Evolutionary conservation across 2,888 invertebrate genomes (phyloP).

Genomic region (Norana najaformis): DNA sequence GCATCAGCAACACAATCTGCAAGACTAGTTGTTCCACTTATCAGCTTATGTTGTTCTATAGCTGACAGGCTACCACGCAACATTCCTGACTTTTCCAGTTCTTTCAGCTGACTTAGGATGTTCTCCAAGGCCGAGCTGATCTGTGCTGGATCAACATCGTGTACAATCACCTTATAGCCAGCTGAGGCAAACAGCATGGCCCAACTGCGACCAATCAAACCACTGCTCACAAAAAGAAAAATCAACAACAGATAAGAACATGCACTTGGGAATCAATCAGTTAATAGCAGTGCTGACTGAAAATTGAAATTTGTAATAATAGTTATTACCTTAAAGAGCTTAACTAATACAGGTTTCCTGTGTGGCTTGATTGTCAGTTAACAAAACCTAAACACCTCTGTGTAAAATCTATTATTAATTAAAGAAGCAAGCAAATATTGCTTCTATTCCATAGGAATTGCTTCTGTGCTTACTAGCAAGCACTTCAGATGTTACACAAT

Average conservation of each 20-base stretch:
- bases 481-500: too few species aligned
- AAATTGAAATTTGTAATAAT: background rate
- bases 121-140: slow-evolving; percentile 66
- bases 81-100: slow-evolving; percentile 65
- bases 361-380: background rate
- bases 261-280: background rate
- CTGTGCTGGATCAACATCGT: slow-evolving; percentile 67
- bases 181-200: slow-evolving; percentile 91
- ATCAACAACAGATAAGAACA: background rate
- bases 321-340: background rate
- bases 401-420: background rate
- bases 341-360: too few species aligned
- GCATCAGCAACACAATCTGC: slow-evolving; percentile 76
- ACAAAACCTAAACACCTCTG: background rate
- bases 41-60: slow-evolving; percentile 75
- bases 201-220: slow-evolving; percentile 93
- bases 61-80: slow-evolving; percentile 77
- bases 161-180: slow-evolving; percentile 85
- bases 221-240: slow-evolving; percentile 68
- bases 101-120: slow-evolving; percentile 70
- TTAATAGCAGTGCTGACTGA: background rate
- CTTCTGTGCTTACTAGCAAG: too few species aligned
- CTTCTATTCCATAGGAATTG: too few species aligned
- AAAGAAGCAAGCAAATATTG: background rate
- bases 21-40: slow-evolving; percentile 75